Percentiles rank a stretch among this genome's conserved stretches.
Evolutionary conservation across 2,888 invertebrate species (phyloP).

Genomic region (Cybosia mesomella): DNA sequence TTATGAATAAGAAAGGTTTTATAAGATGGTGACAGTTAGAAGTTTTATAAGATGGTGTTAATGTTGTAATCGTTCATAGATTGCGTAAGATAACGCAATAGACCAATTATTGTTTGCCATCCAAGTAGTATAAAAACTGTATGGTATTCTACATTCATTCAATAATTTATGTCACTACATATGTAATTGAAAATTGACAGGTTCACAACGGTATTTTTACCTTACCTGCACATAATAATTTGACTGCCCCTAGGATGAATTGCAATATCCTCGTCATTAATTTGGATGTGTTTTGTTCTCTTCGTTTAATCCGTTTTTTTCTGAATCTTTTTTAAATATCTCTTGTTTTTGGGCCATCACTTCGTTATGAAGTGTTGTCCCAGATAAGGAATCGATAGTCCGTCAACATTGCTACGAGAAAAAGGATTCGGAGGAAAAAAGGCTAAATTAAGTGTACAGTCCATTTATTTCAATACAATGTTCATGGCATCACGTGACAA

Average conservation of each 20-base stretch:
- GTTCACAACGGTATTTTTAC: no score
- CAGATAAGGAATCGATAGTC: slow-evolving; percentile 4
- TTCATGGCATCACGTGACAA: slow-evolving; percentile 1
- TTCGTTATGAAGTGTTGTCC: slow-evolving; percentile 4
- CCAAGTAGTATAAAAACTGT: not conserved
- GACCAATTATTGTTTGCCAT: not conserved
- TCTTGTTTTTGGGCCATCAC: slow-evolving; percentile 4
- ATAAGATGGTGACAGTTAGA: not conserved
- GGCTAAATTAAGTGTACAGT: slow-evolving; percentile 4
- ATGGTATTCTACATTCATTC: not conserved
- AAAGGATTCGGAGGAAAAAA: not conserved
- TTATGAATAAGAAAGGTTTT: not conserved
- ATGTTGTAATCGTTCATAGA: not conserved
- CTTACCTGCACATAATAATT: not conserved
- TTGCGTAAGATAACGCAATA: no score
- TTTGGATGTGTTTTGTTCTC: not conserved
- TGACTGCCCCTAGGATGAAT: not conserved
- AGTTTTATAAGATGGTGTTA: not conserved
- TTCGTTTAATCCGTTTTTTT: not conserved
- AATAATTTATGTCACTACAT: not conserved
- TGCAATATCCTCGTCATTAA: not conserved
- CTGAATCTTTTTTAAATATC: not conserved
- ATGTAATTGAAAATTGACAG: no score
- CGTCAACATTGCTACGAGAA: slow-evolving; percentile 1
- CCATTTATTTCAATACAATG: not conserved